A percentile compares a stretch with the other conserved stretches of the same genome.
These are phyloP conservation scores for Stichopus chloronotus DNA, from an alignment of 35 echinoderm and acorn worm species.

Conservation along the genomic window DNA sequence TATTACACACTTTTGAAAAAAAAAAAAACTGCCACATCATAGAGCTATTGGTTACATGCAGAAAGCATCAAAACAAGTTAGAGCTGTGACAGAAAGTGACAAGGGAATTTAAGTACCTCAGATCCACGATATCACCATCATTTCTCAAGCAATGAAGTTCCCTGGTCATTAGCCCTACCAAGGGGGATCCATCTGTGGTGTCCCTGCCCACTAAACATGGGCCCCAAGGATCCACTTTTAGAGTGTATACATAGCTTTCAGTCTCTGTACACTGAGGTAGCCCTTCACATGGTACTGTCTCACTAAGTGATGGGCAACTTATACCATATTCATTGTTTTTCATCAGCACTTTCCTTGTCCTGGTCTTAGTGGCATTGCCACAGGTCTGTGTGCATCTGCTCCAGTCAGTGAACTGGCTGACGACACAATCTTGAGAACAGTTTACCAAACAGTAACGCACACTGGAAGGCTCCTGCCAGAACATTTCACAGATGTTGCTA, in stretches of 20 bases:
- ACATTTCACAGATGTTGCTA: slow-evolving; percentile 76
- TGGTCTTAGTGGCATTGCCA: slow-evolving; percentile 95
- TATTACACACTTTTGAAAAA: too few species aligned
- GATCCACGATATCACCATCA: slow-evolving; percentile 78
- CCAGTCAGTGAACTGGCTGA: slow-evolving; percentile 77
- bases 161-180: slow-evolving; percentile 67
- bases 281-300: slow-evolving; percentile 63
- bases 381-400: slow-evolving; percentile 82
- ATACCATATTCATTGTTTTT: slow-evolving; percentile 64
- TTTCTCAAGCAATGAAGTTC: slow-evolving; percentile 66
- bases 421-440: slow-evolving; percentile 90
- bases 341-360: slow-evolving; percentile 71
- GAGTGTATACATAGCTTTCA: slow-evolving; percentile 60
- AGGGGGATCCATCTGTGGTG: slow-evolving; percentile 36
- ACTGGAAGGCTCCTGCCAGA: slow-evolving; percentile 69
- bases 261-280: slow-evolving; percentile 43
- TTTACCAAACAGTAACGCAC: slow-evolving; percentile 73
- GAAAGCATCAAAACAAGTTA: too few species aligned
- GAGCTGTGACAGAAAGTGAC: too few species aligned
- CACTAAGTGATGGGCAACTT: slow-evolving; percentile 71
- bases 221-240: slow-evolving; percentile 77
- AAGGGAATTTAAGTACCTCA: slow-evolving; percentile 19
- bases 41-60: too few species aligned
- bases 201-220: slow-evolving; percentile 52
- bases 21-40: too few species aligned